A percentile compares a stretch with the other conserved stretches of the same genome.
Evolutionary conservation across 2,797 vertebrate genomes (phyloP).

Genomic region (Enteromius fasciolatus): DNA sequence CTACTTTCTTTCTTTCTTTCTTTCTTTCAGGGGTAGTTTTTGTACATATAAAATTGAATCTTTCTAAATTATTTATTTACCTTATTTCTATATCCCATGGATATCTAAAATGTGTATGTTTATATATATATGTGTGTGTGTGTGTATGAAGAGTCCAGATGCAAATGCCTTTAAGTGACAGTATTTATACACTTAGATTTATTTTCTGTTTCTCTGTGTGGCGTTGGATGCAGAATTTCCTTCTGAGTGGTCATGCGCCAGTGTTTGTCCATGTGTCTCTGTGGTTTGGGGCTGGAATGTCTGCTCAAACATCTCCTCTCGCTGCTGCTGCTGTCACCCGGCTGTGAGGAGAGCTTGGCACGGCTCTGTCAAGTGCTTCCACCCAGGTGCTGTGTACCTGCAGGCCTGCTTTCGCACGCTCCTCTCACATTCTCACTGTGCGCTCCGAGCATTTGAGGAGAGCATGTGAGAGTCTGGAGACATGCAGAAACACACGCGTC

Average conservation of each 20-base stretch:
- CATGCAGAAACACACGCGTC: conserved; percentile 28
- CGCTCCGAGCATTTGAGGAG: conserved; percentile 26
- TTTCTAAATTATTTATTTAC: neutral
- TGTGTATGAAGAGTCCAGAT: no score
- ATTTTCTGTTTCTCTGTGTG: neutral
- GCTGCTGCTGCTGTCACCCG: conserved; percentile 23
- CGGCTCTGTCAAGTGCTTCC: conserved; percentile 57
- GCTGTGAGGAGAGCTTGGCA: conserved; percentile 55
- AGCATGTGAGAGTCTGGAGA: conserved; percentile 16
- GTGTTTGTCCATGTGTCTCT: neutral
- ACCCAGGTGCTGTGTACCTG: conserved; percentile 50
- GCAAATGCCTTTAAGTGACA: no score
- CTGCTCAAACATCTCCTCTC: conserved; percentile 28
- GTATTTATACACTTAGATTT: neutral
- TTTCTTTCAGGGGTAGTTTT: neutral
- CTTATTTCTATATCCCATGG: neutral
- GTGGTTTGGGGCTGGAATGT: conserved; percentile 34
- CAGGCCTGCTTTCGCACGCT: conserved; percentile 55
- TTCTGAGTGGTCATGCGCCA: neutral
- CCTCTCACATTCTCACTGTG: conserved; percentile 55
- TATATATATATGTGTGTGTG: neutral
- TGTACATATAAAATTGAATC: neutral
- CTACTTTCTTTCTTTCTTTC: conserved; percentile 1
- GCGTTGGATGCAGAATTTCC: neutral
- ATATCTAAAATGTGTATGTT: neutral